Conservation (phyloP, 1,140 invertebrate species). For the Eufriesea mexicana region DNA sequence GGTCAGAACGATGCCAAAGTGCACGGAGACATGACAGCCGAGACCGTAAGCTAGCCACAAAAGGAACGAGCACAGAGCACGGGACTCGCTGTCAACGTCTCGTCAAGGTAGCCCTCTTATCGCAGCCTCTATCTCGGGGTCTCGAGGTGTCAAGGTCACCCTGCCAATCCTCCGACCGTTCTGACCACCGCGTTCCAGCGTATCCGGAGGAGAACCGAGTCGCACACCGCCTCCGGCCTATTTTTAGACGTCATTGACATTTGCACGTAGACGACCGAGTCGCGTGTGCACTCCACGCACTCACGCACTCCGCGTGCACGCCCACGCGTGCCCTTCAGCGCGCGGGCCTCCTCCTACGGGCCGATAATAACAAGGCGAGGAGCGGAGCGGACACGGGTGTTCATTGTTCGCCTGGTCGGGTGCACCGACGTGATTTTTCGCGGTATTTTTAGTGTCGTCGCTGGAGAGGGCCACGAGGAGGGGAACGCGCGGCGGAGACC, state of each 20-base stretch:
- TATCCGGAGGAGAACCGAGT: slow-evolving; percentile 38
- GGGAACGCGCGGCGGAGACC: too few species aligned
- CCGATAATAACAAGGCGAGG: slow-evolving; percentile 64
- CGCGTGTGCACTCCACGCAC: slow-evolving; percentile 30
- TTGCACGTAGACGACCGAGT: slow-evolving; percentile 63
- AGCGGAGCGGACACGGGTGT: slow-evolving; percentile 43
- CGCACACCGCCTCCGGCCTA: slow-evolving; percentile 45
- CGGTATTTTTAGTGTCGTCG: slow-evolving; percentile 59
- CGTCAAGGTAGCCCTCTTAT: slow-evolving; percentile 15
- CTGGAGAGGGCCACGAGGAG: too few species aligned
- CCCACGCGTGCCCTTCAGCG: slow-evolving; percentile 69
- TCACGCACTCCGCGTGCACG: slow-evolving; percentile 34
- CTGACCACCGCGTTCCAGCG: background rate
- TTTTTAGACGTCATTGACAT: slow-evolving; percentile 74
- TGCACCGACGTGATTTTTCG: slow-evolving; percentile 43
- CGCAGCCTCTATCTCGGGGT: background rate
- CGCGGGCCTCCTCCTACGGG: slow-evolving; percentile 52
- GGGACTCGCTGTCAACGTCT: slow-evolving; percentile 4
- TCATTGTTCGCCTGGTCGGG: slow-evolving; percentile 58
- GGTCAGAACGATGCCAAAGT: too few species aligned
- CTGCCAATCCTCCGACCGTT: too few species aligned
- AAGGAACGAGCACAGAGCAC: background rate
- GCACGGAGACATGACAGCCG: too few species aligned
- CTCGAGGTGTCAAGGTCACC: slow-evolving; percentile 13
- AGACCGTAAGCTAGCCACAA: too few species aligned